Conservation (phyloP, 1,140 invertebrate genomes). For the Frieseomelitta varia region DNA sequence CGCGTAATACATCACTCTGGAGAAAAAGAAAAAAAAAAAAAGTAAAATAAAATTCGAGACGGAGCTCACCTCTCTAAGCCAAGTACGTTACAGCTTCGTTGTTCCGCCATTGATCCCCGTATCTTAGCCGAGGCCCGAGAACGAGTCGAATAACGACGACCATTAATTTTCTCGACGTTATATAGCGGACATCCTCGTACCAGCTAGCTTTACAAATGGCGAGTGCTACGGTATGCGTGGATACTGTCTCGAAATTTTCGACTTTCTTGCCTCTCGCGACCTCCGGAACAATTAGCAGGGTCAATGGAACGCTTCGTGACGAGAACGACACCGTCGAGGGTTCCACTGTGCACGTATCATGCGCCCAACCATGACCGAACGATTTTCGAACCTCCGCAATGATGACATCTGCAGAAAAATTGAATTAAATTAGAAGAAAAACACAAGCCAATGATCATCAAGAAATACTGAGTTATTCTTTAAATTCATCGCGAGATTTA, state of each 20-base stretch:
- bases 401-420: neutral
- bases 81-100: slow-evolving; percentile 46
- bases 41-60: slow-evolving; percentile 50
- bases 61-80: slow-evolving; percentile 27
- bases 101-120: slow-evolving; percentile 44
- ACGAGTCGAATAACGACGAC: slow-evolving; percentile 62
- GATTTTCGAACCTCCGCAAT: neutral
- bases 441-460: neutral
- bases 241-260: slow-evolving; percentile 37
- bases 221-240: slow-evolving; percentile 13
- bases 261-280: slow-evolving; percentile 31
- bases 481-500: neutral
- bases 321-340: neutral
- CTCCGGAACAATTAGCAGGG: slow-evolving; percentile 24
- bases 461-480: neutral
- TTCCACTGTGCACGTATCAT: neutral
- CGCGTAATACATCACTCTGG: slow-evolving; percentile 43
- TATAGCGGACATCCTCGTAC: slow-evolving; percentile 55
- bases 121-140: slow-evolving; percentile 43
- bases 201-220: slow-evolving; percentile 51
- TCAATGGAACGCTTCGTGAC: neutral
- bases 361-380: neutral
- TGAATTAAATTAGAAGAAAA: neutral
- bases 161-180: slow-evolving; percentile 63
- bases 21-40: slow-evolving; percentile 27